Evolutionary conservation across 1,140 invertebrate genomes (phyloP), one percentile per base, ranked within the genome.

Genomic region (Drosophila ficusphila): DNA sequence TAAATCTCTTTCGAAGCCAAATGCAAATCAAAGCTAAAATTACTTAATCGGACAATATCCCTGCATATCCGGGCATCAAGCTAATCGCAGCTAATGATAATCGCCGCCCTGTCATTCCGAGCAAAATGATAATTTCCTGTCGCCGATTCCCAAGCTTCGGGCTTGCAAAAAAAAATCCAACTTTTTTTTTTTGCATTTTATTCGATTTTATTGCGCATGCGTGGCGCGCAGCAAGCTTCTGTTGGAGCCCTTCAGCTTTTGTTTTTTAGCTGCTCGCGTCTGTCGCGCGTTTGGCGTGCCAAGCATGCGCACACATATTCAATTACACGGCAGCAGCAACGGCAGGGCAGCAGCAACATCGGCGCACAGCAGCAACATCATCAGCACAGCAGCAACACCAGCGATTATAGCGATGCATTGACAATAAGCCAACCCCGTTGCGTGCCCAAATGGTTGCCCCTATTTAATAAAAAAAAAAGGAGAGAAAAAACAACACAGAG

Each of bases 271-370:
- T 85, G 48, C 79, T 67, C 76, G 81, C 78, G 71, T 77, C 77
- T 39, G 65, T 76, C 79, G 67, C 72, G 77, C 68, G 76, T 77
- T 81, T 54, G 65, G 81, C 82, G 76, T 71, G 71, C 51, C 81
- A 74, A 54, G 76, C 77, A 81, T 88, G 82, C 77, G 77, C 76
- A 85, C 58, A 73, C 75, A 85, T 82, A 82, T 85, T 85, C 81
- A 85, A 85, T 85, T 85, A 79, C 79, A 85, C 70, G 60, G 36
- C 56, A 57, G 73, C 41, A 16, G 39, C 49, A 56, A 27, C 54
- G 16, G 31, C 21, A 19, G 31, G n/a, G n/a, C 21, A 53, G 58
- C 33, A 69, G 36, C 62, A 41, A 34, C 76, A 62, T 18, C 61
- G 53, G 9, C 53, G n/a, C 31, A 38, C 33, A 42, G 36, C 42